Evolutionary conservation across 2,888 invertebrate genomes (phyloP), one percentile per base, ranked within the genome.

Genomic region (Dioctria linearis): DNA sequence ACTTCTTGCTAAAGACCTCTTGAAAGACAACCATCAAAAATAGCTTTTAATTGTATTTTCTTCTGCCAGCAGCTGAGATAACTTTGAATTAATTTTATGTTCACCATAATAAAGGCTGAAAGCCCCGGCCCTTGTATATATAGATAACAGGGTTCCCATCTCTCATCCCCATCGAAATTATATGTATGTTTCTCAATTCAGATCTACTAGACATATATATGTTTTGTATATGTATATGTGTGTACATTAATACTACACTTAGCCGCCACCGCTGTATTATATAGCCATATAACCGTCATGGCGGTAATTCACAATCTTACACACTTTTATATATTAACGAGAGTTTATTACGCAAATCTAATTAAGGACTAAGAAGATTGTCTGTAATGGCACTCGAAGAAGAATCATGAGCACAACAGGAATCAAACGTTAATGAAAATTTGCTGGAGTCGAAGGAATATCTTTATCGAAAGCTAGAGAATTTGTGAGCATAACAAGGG

Each of bases 51-150:
- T 75, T 75, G 75, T 75, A 25, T 75, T 75, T 75, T 75, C 75
- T 75, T 75, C 57, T 59, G 54, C 43, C 61, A 75, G 57, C 57
- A 75, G 75, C 57, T 75, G 61, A 75, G 75, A 75, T 75, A 75
- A 75, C 75, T 75, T 75, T 75, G 75, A 75, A 75, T 75, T 75
- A 75, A 75, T 75, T 75, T 75, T 75, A 75, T 75, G 75, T 75
- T 75, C 75, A 51, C 59, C 75, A 75, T 75, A 75, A 75, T 75
- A 75, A 59, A 59, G 54, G 43, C 61, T 75, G 75, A 75, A 75
- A 75, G 59, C 57, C 57, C 25, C 75, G n/a, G 57, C 51, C 54
- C 67, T 59, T 13, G 40, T 46, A 75, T 75, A 75, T 57, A 75
- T 75, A 75, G 42, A 57, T 42, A 43, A 46, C 43, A 13, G 8